A percentile compares a stretch with the other conserved stretches of the same genome.
Conservation (phyloP, 2,888 invertebrate species). For the Cheilosia vernalis region DNA sequence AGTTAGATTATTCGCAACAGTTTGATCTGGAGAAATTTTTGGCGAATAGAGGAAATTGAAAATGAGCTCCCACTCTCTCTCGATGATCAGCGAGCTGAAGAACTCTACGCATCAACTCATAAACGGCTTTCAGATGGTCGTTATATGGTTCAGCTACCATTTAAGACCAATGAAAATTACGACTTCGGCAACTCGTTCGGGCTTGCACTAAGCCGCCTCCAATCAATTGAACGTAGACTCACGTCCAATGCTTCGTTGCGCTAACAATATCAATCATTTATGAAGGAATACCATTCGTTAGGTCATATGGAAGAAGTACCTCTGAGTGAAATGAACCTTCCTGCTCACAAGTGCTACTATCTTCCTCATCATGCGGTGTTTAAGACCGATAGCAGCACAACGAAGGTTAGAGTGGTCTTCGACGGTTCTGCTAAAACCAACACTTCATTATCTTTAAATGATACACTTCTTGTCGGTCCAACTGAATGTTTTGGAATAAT, state of each 20-base stretch:
- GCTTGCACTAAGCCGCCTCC: neutral
- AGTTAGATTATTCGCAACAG: neutral
- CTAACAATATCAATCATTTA: neutral
- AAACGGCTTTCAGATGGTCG: slow-evolving; percentile 5
- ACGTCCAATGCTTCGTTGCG: neutral
- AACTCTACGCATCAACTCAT: neutral
- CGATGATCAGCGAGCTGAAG: slow-evolving; percentile 19
- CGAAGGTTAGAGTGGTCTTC: neutral
- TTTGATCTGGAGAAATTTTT: slow-evolving; percentile 21
- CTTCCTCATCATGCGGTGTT: slow-evolving; percentile 32
- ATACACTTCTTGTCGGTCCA: too few relatives aligned
- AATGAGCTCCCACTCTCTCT: too few relatives aligned
- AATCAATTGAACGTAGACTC: slow-evolving; percentile 1
- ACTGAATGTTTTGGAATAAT: too few relatives aligned
- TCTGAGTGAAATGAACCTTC: neutral
- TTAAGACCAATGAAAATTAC: neutral
- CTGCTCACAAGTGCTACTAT: slow-evolving; percentile 6
- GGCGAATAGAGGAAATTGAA: too few relatives aligned
- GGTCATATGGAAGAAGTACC: slow-evolving; percentile 21
- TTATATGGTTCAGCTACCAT: slow-evolving; percentile 17
- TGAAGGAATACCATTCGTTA: too few relatives aligned
- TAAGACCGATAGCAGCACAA: slow-evolving; percentile 1
- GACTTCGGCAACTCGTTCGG: slow-evolving; percentile 8
- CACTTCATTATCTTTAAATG: too few relatives aligned
- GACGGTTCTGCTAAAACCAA: too few relatives aligned